Evolutionary conservation across 2,797 vertebrate species (phyloP).

Genomic region (Salarias fasciatus): DNA sequence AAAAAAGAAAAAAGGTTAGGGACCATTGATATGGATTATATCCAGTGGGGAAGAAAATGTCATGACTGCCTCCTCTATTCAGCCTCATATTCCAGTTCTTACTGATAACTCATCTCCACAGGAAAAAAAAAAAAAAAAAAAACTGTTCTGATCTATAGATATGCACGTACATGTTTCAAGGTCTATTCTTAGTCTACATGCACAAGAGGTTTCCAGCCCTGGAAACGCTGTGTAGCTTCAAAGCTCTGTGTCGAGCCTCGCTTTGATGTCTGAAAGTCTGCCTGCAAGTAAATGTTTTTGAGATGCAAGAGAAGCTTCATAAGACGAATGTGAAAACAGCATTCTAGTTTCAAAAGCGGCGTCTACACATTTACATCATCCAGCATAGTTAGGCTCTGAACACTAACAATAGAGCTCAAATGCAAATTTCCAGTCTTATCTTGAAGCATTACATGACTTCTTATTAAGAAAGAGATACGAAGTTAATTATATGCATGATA

Average conservation of each 20-base stretch:
- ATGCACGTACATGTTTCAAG: not conserved
- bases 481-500: constrained; percentile 25
- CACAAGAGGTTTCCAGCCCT: not conserved
- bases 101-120: too few species aligned
- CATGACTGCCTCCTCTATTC: too few species aligned
- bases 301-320: not conserved
- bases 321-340: constrained; percentile 14
- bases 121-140: too few species aligned
- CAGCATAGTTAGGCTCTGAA: not conserved
- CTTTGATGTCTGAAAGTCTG: too few species aligned
- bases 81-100: too few species aligned
- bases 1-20: too few species aligned
- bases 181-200: not conserved
- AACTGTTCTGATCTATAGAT: not conserved
- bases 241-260: too few species aligned
- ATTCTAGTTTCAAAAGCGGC: not conserved
- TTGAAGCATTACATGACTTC: not conserved
- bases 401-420: not conserved
- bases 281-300: too few species aligned
- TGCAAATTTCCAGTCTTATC: not conserved
- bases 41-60: too few species aligned
- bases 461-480: not conserved
- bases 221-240: too few species aligned
- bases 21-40: too few species aligned
- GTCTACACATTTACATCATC: not conserved